Percentiles rank a stretch among this genome's conserved stretches.
Evolutionary conservation across 2,797 vertebrate species (phyloP).

Genomic region (Enteromius radiatus): DNA sequence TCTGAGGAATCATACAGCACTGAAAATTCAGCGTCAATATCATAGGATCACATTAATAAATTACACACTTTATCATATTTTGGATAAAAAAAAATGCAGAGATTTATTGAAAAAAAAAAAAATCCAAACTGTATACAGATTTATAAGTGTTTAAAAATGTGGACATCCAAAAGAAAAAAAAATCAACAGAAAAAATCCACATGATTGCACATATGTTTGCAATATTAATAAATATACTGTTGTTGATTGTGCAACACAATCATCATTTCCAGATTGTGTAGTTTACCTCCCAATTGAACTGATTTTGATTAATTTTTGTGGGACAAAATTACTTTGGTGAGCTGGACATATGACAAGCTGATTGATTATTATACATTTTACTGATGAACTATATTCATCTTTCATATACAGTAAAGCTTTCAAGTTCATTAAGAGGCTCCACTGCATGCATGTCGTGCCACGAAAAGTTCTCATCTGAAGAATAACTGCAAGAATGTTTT

Average conservation of each 20-base stretch:
- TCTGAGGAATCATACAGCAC: neutral
- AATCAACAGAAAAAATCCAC: neutral
- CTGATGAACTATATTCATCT: neutral
- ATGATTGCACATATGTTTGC: neutral
- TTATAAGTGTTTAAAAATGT: neutral
- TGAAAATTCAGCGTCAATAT: neutral
- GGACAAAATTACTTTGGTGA: neutral
- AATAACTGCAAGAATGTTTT: constrained; percentile 29
- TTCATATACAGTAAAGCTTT: neutral
- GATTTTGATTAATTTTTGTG: neutral
- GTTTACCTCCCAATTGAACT: neutral
- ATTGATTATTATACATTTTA: neutral
- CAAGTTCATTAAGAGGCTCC: neutral
- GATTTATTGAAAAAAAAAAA: neutral
- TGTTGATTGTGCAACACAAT: neutral
- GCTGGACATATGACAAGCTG: neutral
- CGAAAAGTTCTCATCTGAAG: neutral
- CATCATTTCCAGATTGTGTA: neutral
- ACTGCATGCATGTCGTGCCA: neutral
- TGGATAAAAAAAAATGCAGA: neutral
- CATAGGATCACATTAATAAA: neutral
- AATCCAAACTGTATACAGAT: neutral
- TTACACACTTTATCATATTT: neutral
- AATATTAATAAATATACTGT: constrained; percentile 1
- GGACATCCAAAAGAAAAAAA: neutral